Evolutionary conservation across 2,888 invertebrate genomes (phyloP).

Genomic region (Polyommatus icarus): DNA sequence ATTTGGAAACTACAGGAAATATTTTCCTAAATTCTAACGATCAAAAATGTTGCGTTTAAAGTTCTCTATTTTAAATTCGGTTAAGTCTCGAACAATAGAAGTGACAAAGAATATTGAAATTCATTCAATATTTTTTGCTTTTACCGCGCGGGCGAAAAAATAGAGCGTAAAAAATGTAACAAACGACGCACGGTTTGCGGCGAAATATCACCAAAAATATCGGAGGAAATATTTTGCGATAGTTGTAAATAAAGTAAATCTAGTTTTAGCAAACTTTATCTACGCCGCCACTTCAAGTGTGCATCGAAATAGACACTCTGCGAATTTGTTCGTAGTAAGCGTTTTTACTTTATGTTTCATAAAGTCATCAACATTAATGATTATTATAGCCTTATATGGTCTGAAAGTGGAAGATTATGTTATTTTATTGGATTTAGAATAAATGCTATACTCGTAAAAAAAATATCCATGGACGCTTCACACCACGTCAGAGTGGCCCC

Average conservation of each 20-base stretch:
- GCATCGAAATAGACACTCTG: background rate
- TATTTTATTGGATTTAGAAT: no score
- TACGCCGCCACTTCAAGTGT: background rate
- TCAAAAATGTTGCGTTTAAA: conserved; percentile 1
- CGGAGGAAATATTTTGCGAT: conserved; percentile 8
- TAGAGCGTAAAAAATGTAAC: conserved; percentile 27
- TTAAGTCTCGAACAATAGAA: conserved; percentile 9
- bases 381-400: no score
- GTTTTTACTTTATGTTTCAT: background rate
- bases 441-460: no score
- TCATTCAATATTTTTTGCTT: conserved; percentile 28
- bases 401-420: no score
- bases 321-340: background rate
- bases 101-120: conserved; percentile 26
- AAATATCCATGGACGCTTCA: no score
- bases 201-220: conserved; percentile 21
- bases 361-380: no score
- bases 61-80: background rate
- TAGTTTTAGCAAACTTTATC: background rate
- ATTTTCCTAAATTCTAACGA: background rate
- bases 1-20: background rate
- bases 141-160: conserved; percentile 9
- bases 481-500: no score
- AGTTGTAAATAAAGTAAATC: conserved; percentile 21
- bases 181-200: conserved; percentile 24